Evolutionary conservation across 2,113 vertebrate genomes (phyloP), one percentile per base, ranked within the genome.

Genomic region (Tursiops truncatus): DNA sequence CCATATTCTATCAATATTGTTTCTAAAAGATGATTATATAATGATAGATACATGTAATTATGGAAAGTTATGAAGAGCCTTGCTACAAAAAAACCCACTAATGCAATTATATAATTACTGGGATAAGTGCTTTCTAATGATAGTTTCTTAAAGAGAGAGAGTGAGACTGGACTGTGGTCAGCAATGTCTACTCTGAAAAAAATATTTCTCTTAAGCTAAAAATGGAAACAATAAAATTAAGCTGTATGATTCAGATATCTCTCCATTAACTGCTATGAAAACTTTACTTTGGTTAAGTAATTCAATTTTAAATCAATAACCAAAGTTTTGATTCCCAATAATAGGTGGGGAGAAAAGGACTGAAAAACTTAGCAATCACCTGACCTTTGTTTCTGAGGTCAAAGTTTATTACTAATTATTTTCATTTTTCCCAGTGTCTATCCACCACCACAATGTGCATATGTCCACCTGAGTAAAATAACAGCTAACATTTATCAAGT

Each of bases 21-120:
- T 70, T 97, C 17, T 89, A 74, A 95, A 96, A 87, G 25, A 82
- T 77, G 41, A 82, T 87, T 82, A 58, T 86, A 89, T 80, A 96
- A 95, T 95, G 74, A 96, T 89, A 95, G 5, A n/a, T 58, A 71
- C 17, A 67, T 84, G 36, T 95, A 96, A 95, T 94, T 97, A 74
- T 77, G 79, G 36, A 62, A 94, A 73, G 18, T 94, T 95, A 90
- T 89, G 74, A 97, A 95, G 38, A 96, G 2, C 38, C 8, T 86
- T 82, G 9, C 41, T 94, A 93, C 63, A 86, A 96, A 95, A 93
- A 50, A 89, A 79, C 44, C 28, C 50, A 91, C 50, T 96, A 89
- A 89, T 91, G 62, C 6, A 89, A 97, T 96, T 95, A 83, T 60
- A n/a, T 87, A 86, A 89, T 96, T 96, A 95, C 25, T 80, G 25